A percentile compares a stretch with the other conserved stretches of the same genome.
Evolutionary conservation across 2,888 invertebrate species (phyloP).

Genomic region (Syrista parreyssii): DNA sequence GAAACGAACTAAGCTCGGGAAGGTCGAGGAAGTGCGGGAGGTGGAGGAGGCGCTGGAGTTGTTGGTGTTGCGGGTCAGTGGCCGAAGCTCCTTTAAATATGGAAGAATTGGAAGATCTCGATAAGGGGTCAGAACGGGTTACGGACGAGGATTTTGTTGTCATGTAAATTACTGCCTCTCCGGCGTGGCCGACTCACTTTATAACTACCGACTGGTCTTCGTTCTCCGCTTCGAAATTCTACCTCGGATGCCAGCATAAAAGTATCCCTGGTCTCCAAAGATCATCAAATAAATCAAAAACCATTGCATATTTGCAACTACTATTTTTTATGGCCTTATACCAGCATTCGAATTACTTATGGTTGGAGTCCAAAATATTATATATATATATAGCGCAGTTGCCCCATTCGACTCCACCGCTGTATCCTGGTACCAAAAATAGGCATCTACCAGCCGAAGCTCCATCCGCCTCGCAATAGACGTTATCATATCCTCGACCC

Average conservation of each 20-base stretch:
- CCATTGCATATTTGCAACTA: too few relatives aligned
- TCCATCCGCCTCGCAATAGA: neutral
- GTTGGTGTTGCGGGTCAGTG: conserved; percentile 48
- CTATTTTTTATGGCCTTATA: too few relatives aligned
- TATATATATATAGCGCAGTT: too few relatives aligned
- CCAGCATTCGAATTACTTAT: too few relatives aligned
- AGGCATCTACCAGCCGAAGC: too few relatives aligned
- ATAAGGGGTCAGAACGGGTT: conserved; percentile 59
- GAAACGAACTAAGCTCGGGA: conserved; percentile 17
- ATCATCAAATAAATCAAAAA: too few relatives aligned
- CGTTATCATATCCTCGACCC: conserved; percentile 1
- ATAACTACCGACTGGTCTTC: neutral
- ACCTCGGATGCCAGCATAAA: too few relatives aligned
- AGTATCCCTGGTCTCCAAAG: too few relatives aligned
- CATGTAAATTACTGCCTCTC: conserved; percentile 60
- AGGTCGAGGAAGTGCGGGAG: conserved; percentile 28
- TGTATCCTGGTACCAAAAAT: too few relatives aligned
- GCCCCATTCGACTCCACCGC: too few relatives aligned
- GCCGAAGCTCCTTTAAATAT: conserved; percentile 59
- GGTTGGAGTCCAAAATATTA: too few relatives aligned
- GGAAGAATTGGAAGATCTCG: conserved; percentile 63
- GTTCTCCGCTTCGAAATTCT: conserved; percentile 4
- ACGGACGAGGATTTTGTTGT: conserved; percentile 58
- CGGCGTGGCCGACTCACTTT: neutral
- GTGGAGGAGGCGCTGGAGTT: conserved; percentile 23